Evolutionary conservation across 2,113 vertebrate genomes (phyloP).

Genomic region (Pleuronectes platessa): DNA sequence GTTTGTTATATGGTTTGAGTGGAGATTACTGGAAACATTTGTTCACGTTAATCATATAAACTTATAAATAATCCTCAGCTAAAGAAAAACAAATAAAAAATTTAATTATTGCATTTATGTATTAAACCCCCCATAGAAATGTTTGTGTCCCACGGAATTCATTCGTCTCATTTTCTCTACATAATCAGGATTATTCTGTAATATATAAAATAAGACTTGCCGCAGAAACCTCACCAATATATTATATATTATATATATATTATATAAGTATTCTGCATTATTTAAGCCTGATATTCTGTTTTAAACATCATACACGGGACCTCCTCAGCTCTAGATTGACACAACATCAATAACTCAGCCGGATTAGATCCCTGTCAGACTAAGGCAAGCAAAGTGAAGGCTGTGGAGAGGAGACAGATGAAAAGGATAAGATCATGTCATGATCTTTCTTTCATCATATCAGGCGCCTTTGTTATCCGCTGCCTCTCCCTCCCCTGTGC

Average conservation of each 20-base stretch:
- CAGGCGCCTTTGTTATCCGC: constrained; percentile 63
- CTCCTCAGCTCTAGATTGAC: constrained; percentile 17
- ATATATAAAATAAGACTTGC: not conserved
- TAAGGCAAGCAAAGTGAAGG: constrained; percentile 10
- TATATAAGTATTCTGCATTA: not conserved
- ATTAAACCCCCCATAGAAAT: too few relatives aligned
- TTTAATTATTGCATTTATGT: too few relatives aligned
- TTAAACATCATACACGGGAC: not conserved
- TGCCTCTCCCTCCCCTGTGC: constrained; percentile 32
- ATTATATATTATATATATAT: too few relatives aligned
- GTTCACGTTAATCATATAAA: not conserved
- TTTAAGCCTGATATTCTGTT: not conserved
- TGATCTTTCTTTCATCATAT: constrained; percentile 67
- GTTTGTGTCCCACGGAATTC: not conserved
- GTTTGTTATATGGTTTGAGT: not conserved
- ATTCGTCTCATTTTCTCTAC: not conserved
- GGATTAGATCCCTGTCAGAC: constrained; percentile 32
- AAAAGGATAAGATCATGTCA: constrained; percentile 68
- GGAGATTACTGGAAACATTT: not conserved
- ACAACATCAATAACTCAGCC: constrained; percentile 1
- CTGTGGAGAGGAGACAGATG: constrained; percentile 50
- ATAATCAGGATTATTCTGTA: not conserved
- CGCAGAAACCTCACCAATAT: not conserved
- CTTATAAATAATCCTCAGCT: too few relatives aligned
- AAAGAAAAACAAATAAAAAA: too few relatives aligned